Conservation (phyloP, 2,888 invertebrate genomes). For the Chromoteleia sp. region DNA sequence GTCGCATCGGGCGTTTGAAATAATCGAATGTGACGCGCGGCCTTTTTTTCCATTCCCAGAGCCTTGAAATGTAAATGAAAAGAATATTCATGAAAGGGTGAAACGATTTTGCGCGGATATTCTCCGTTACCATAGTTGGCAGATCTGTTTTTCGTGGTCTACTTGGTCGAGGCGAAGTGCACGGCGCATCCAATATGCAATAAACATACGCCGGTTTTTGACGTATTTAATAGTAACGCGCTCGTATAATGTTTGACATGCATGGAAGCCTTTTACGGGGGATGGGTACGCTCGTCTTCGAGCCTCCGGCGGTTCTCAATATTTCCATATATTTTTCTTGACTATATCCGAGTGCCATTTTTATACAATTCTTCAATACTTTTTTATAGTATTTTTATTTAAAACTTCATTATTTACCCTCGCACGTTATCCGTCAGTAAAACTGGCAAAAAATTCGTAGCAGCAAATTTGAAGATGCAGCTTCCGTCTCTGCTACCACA, state of each 20-base stretch:
- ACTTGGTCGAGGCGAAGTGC: constrained; percentile 74
- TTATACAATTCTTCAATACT: no score
- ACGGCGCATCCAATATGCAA: constrained; percentile 83
- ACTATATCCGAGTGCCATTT: background rate
- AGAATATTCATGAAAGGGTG: constrained; percentile 66
- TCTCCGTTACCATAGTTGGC: constrained; percentile 55
- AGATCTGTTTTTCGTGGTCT: constrained; percentile 71
- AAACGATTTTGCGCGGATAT: constrained; percentile 59
- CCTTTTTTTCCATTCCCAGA: constrained; percentile 44
- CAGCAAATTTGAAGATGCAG: no score
- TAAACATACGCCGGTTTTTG: constrained; percentile 83
- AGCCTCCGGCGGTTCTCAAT: constrained; percentile 76
- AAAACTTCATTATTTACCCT: no score
- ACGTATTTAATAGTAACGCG: constrained; percentile 84
- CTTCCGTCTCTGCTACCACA: no score
- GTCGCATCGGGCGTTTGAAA: constrained; percentile 27
- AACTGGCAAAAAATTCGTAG: no score
- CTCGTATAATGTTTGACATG: constrained; percentile 84
- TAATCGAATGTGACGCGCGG: constrained; percentile 55
- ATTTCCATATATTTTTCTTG: constrained; percentile 31
- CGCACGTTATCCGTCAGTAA: no score
- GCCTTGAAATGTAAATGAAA: constrained; percentile 67
- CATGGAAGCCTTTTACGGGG: constrained; percentile 81
- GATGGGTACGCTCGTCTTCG: constrained; percentile 74
- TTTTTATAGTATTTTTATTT: no score